phyloP scores from a whole-genome alignment of 2,113 vertebrate genomes.

The Calypte anna region DNA sequence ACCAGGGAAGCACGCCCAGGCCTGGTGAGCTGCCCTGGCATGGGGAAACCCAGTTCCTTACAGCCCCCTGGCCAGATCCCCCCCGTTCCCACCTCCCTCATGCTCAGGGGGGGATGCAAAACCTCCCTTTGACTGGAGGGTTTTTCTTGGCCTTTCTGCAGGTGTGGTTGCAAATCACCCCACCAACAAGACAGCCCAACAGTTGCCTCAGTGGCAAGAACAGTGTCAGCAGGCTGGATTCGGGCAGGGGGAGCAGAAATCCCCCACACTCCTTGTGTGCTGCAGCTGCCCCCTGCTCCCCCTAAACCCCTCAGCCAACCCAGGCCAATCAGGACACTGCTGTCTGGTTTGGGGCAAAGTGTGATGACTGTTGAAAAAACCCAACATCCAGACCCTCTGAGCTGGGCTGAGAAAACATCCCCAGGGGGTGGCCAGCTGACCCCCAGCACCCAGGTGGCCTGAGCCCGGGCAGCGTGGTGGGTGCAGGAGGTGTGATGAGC shows the following conservation, averaged over 20 bases:
- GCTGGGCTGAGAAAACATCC: not conserved
- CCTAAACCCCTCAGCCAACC: not conserved
- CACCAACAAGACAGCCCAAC: not conserved
- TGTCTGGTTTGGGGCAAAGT: not conserved
- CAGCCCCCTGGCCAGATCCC: not conserved
- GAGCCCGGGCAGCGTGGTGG: rapidly evolving
- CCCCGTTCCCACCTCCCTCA: not conserved
- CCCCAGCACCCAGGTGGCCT: not conserved
- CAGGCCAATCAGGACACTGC: not conserved
- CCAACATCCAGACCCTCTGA: not conserved
- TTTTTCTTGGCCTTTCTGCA: not conserved
- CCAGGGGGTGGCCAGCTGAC: not conserved
- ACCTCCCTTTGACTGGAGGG: rapidly evolving
- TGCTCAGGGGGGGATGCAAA: rapidly evolving
- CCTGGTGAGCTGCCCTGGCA: not conserved
- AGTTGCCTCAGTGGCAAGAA: not conserved
- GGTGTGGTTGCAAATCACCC: not conserved
- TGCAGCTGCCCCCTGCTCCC: rapidly evolving
- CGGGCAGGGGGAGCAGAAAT: not conserved
- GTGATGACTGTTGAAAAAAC: not conserved
- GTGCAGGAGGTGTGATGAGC: not conserved
- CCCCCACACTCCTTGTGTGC: rapidly evolving
- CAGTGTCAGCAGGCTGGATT: not conserved
- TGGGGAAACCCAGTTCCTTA: not conserved
- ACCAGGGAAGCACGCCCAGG: not conserved